These are phyloP conservation scores for Panopea generosa DNA, from an alignment of 2,888 invertebrate species.

Conservation along the genomic window DNA sequence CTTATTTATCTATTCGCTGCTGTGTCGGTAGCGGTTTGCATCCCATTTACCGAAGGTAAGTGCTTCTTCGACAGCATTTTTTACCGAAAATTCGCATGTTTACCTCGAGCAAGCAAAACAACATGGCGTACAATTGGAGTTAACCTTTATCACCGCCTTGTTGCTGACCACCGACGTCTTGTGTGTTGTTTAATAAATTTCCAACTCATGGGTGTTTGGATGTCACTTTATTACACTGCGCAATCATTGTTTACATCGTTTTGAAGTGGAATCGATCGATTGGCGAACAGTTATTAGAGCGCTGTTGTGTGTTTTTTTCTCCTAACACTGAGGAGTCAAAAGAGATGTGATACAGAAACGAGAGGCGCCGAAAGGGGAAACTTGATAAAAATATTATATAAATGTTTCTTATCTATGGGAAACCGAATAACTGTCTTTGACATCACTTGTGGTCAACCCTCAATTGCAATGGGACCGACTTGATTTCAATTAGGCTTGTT, in stretches of 20 bases:
- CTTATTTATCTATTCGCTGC: conserved; percentile 51
- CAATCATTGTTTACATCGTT: too few relatives aligned
- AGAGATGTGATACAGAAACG: conserved; percentile 23
- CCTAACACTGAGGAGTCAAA: too few relatives aligned
- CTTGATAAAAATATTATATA: background rate
- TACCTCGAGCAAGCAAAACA: conserved; percentile 24
- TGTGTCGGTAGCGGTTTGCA: conserved; percentile 37
- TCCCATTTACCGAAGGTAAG: conserved; percentile 35
- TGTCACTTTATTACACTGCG: too few relatives aligned
- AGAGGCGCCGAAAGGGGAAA: conserved; percentile 33
- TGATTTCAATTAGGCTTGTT: conserved; percentile 5
- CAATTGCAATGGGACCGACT: background rate
- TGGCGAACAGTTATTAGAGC: too few relatives aligned
- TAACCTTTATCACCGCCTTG: too few relatives aligned
- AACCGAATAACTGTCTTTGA: background rate
- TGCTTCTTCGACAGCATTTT: background rate
- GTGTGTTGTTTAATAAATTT: too few relatives aligned
- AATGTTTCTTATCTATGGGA: background rate
- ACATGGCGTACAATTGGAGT: conserved; percentile 32
- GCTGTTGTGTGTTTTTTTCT: too few relatives aligned
- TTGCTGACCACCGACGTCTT: too few relatives aligned
- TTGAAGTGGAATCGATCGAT: too few relatives aligned
- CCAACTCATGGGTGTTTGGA: too few relatives aligned
- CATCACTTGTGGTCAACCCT: too few relatives aligned
- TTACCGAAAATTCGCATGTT: conserved; percentile 5